These are phyloP conservation scores for Poecilobothrus nobilitatus DNA, from an alignment of 2,888 invertebrate species.

Conservation along the genomic window DNA sequence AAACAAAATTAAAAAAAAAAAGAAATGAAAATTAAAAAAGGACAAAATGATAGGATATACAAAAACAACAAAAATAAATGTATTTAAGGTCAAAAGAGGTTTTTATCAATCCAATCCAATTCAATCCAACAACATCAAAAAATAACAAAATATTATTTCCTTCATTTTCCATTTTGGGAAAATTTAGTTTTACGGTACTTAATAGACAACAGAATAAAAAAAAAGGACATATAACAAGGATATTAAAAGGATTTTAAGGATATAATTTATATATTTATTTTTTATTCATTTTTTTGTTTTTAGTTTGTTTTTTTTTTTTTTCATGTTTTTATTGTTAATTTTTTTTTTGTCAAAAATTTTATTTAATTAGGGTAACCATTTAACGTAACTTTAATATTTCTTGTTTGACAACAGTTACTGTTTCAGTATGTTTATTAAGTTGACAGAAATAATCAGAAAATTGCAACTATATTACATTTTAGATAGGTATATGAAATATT, in stretches of 20 bases:
- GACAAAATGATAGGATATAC: background rate
- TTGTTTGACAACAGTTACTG: no score
- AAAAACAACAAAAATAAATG: background rate
- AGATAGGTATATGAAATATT: no score
- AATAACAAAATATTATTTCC: no score
- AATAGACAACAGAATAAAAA: background rate
- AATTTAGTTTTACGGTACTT: background rate
- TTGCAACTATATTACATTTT: no score
- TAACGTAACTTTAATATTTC: no score
- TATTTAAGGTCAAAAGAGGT: background rate
- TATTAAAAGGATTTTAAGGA: slow-evolving; percentile 6
- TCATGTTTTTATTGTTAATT: background rate
- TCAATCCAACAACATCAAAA: background rate
- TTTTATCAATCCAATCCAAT: background rate
- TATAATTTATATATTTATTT: background rate
- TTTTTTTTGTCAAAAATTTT: no score
- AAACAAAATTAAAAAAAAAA: background rate
- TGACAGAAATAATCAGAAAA: no score
- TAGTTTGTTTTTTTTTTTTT: background rate
- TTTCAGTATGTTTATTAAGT: no score
- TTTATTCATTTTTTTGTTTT: background rate
- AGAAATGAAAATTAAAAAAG: background rate
- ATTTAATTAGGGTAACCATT: no score
- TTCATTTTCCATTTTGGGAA: no score
- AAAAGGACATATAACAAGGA: background rate